Percentiles rank a stretch among this genome's conserved stretches.
These are phyloP conservation scores for Drosophila persimilis DNA, from an alignment of 1,140 invertebrate genomes.

Conservation along the genomic window DNA sequence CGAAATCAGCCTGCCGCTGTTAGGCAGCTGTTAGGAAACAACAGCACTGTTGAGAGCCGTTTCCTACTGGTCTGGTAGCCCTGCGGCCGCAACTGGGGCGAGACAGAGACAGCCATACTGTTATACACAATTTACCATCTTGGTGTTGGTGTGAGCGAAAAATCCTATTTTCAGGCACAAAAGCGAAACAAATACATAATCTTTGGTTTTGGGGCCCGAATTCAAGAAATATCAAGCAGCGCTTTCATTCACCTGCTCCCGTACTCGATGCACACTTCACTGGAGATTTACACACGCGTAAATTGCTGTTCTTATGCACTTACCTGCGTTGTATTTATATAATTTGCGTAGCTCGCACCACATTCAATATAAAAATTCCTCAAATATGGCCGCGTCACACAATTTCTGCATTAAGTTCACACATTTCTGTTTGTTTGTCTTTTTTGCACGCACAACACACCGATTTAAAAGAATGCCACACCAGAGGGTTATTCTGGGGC, in stretches of 20 bases:
- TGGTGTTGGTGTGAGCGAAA: slow-evolving; percentile 72
- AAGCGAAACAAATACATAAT: slow-evolving; percentile 61
- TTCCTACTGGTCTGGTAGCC: slow-evolving; percentile 37
- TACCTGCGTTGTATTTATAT: slow-evolving; percentile 68
- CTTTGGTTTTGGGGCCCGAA: slow-evolving; percentile 2
- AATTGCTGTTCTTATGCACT: slow-evolving; percentile 7
- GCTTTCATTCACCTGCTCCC: slow-evolving; percentile 36
- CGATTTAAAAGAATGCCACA: slow-evolving; percentile 71
- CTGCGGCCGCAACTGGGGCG: slow-evolving; percentile 2
- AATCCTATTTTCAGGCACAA: slow-evolving; percentile 64
- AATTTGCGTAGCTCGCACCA: slow-evolving; percentile 55
- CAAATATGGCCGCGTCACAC: slow-evolving; percentile 79
- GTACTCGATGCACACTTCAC: slow-evolving; percentile 35
- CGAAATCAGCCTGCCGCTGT: background rate
- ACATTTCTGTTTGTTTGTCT: slow-evolving; percentile 58
- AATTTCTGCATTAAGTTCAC: slow-evolving; percentile 45
- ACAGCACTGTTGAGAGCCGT: slow-evolving; percentile 18
- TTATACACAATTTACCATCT: slow-evolving; percentile 70
- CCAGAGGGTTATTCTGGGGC: slow-evolving; percentile 66
- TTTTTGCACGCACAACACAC: slow-evolving; percentile 46
- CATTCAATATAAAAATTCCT: slow-evolving; percentile 62
- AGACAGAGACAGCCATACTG: slow-evolving; percentile 57
- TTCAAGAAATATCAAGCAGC: slow-evolving; percentile 14
- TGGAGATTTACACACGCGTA: slow-evolving; percentile 6
- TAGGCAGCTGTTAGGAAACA: background rate